phyloP scores from a whole-genome alignment of 2,113 vertebrate genomes.

The Scalopus aquaticus region DNA sequence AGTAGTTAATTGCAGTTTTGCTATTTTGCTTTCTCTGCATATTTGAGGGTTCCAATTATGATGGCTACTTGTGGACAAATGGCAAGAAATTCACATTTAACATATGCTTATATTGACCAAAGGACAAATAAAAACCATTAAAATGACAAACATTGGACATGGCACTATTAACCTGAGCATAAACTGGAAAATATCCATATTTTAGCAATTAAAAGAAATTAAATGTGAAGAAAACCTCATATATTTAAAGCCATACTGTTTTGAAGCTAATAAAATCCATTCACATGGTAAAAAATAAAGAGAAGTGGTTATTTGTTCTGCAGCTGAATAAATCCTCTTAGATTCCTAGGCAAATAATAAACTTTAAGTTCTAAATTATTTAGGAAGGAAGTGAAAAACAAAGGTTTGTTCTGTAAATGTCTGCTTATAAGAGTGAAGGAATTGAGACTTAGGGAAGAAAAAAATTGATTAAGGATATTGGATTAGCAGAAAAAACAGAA shows the following conservation, averaged over 20 bases:
- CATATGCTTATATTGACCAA: slow-evolving; percentile 53
- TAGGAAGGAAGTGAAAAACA: background rate
- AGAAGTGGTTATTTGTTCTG: slow-evolving; percentile 52
- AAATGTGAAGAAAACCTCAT: background rate
- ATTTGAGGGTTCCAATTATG: background rate
- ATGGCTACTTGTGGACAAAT: background rate
- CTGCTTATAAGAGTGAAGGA: background rate
- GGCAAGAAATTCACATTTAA: slow-evolving; percentile 44
- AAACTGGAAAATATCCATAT: slow-evolving; percentile 71
- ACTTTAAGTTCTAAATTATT: slow-evolving; percentile 33
- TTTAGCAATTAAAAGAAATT: slow-evolving; percentile 66
- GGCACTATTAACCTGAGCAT: slow-evolving; percentile 61
- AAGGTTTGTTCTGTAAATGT: background rate
- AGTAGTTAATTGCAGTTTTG: background rate
- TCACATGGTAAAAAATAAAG: slow-evolving; percentile 20
- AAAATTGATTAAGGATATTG: background rate
- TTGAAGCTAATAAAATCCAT: slow-evolving; percentile 56
- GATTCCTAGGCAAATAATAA: slow-evolving; percentile 44
- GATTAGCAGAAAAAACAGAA: background rate
- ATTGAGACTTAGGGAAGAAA: background rate
- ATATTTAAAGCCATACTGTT: slow-evolving; percentile 37
- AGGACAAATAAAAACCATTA: slow-evolving; percentile 67
- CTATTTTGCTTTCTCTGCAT: background rate
- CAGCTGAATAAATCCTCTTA: slow-evolving; percentile 26
- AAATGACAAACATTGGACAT: slow-evolving; percentile 61